These are phyloP conservation scores for Drosophila atroscutellata DNA, from an alignment of 2,888 invertebrate species.

Conservation along the genomic window DNA sequence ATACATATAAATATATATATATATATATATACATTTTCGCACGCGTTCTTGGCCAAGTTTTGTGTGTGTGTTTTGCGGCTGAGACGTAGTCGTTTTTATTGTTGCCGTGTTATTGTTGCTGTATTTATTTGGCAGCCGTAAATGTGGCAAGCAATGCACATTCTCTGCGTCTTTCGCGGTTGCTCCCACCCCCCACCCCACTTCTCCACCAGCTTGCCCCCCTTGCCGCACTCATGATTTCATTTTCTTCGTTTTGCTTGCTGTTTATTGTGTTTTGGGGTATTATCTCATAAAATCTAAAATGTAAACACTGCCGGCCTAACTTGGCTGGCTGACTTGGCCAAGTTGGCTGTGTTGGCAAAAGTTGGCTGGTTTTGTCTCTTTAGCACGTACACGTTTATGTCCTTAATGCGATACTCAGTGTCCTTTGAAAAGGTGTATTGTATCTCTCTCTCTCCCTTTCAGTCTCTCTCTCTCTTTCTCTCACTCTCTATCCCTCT, in stretches of 20 bases:
- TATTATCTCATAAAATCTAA: constrained; percentile 78
- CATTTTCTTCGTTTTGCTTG: constrained; percentile 16
- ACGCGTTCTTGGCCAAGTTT: constrained; percentile 57
- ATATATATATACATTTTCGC: constrained; percentile 57
- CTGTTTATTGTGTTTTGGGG: constrained; percentile 58
- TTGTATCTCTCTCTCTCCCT: constrained; percentile 3
- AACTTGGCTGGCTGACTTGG: constrained; percentile 5
- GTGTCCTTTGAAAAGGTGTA: constrained; percentile 31
- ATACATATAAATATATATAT: constrained; percentile 23
- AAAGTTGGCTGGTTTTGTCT: constrained; percentile 43
- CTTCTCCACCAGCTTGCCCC: rapidly evolving
- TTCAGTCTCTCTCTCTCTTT: not conserved
- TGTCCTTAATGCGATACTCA: constrained; percentile 59
- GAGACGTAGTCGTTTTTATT: constrained; percentile 74
- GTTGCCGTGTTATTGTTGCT: constrained; percentile 66
- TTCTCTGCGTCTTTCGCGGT: constrained; percentile 51
- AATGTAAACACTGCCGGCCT: constrained; percentile 70
- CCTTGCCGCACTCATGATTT: not conserved
- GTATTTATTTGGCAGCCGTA: constrained; percentile 73
- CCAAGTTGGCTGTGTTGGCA: constrained; percentile 11
- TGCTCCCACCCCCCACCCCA: not conserved
- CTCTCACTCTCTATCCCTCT: rapidly evolving
- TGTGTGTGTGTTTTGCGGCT: constrained; percentile 41
- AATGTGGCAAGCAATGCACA: constrained; percentile 45
- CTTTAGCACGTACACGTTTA: constrained; percentile 71